Evolutionary conservation across 2,113 vertebrate genomes (phyloP).

Genomic region (Harpagus bidentatus): DNA sequence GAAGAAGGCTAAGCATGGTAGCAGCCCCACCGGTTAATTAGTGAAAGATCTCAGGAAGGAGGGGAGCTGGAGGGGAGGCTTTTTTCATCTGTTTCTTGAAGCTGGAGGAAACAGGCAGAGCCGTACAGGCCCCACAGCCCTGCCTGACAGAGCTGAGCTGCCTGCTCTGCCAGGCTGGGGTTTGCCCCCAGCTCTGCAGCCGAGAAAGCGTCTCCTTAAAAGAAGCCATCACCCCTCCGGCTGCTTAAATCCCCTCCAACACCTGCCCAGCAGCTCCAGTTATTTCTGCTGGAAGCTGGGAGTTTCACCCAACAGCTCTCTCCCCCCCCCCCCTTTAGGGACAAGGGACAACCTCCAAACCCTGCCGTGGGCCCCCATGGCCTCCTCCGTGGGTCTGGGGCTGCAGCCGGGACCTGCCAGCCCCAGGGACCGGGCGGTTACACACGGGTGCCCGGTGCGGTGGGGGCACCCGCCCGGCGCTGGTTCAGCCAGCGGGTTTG

Average conservation of each 20-base stretch:
- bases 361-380: no score
- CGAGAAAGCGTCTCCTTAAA: fast-evolving
- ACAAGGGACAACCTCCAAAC: not conserved
- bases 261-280: not conserved
- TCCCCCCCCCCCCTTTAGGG: fast-evolving
- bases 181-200: not conserved
- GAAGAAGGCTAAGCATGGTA: fast-evolving
- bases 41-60: fast-evolving
- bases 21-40: not conserved
- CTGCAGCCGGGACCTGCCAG: not conserved
- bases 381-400: not conserved
- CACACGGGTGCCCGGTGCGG: not conserved
- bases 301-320: fast-evolving
- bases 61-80: not conserved
- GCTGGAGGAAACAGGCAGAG: not conserved
- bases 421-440: not conserved
- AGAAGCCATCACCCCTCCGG: no score
- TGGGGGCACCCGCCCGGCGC: not conserved
- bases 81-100: not conserved
- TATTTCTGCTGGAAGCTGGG: not conserved
- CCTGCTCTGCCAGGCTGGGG: not conserved
- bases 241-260: fast-evolving
- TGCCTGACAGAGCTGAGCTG: not conserved
- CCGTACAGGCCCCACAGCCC: not conserved
- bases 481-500: not conserved